Evolutionary conservation across 2,888 invertebrate species (phyloP), one percentile per base, ranked within the genome.

Genomic region (Aradus depressus): DNA sequence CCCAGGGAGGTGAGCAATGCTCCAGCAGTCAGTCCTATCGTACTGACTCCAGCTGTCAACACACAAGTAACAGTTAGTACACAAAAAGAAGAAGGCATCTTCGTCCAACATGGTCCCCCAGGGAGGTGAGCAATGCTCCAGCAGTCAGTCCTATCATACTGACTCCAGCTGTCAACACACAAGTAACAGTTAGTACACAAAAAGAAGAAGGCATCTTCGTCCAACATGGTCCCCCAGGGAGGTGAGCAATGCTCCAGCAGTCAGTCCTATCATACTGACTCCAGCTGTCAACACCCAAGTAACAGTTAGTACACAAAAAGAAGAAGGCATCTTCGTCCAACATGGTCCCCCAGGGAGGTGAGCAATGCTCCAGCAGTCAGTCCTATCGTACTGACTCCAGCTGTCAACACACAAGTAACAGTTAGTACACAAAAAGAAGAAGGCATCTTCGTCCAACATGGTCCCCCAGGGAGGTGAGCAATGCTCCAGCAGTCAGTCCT

Each of bases 211-310:
- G 12, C 38, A 19, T 10, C 49, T 37, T 3, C 52, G 34, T 14
- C 52, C 52, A 5, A 52, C 12, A 22, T 49, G 52, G 31, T 52
- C 52, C 5, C 43, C 52, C 18, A 52, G 43, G 3, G 47, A 35
- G 21, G 49, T 43, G 1, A 50, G 37, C n/a, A 50, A 4, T 6
- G 52, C 42, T n/a, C 52, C 52, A 19, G 43, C n/a, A 3, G 28
- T 4, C 12, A 52, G 43, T 28, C 52, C 52, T 19, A 52, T 23
- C 38, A 52, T 34, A 14, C 28, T 31, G 28, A 52, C 28, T 1
- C 35, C 49, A 43, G 42, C 52, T 52, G 25, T 3, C 14, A 38
- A 8, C 16, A 37, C 37, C 12, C 6, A 37, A 31, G 31, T n/a
- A n/a, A n/a, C n/a, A n/a, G n/a, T n/a, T n/a, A n/a, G n/a, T n/a